Conservation (phyloP, 2,888 invertebrate species). For the Drosophila rubida region DNA sequence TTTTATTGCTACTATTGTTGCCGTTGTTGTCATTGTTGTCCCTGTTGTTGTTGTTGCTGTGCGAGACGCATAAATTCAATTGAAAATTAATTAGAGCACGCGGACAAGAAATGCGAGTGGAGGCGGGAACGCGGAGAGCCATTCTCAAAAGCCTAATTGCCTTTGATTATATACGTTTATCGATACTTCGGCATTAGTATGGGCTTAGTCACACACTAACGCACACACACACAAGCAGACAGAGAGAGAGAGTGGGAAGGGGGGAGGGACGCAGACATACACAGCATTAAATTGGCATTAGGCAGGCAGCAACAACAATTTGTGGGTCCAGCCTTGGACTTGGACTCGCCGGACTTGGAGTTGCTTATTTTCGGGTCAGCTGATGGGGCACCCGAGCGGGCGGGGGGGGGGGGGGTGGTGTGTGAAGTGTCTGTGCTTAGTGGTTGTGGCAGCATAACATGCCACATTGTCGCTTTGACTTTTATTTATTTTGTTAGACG, state of each 20-base stretch:
- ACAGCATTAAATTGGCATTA: constrained; percentile 73
- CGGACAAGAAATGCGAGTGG: constrained; percentile 10
- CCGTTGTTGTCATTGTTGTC: neutral
- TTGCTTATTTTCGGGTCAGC: constrained; percentile 23
- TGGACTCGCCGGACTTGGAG: constrained; percentile 43
- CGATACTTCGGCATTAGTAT: constrained; percentile 52
- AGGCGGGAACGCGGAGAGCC: constrained; percentile 13
- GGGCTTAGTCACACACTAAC: constrained; percentile 40
- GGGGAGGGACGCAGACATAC: constrained; percentile 26
- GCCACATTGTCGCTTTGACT: constrained; percentile 74
- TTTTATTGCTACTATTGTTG: constrained; percentile 3
- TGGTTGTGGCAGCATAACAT: constrained; percentile 49
- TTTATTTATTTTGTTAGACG: constrained; percentile 77
- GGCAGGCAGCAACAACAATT: constrained; percentile 40
- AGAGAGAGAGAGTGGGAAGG: neutral
- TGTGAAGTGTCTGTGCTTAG: constrained; percentile 6
- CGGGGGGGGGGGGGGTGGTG: neutral
- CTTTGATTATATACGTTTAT: constrained; percentile 67
- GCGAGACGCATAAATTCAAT: constrained; percentile 48
- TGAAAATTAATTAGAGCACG: constrained; percentile 67
- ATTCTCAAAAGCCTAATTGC: constrained; percentile 66
- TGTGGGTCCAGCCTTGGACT: constrained; percentile 46
- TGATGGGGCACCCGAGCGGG: neutral
- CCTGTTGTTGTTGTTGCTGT: constrained; percentile 11
- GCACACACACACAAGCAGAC: constrained; percentile 22